Conservation (phyloP, 2,797 vertebrate species). For the Florisuga fusca region DNA sequence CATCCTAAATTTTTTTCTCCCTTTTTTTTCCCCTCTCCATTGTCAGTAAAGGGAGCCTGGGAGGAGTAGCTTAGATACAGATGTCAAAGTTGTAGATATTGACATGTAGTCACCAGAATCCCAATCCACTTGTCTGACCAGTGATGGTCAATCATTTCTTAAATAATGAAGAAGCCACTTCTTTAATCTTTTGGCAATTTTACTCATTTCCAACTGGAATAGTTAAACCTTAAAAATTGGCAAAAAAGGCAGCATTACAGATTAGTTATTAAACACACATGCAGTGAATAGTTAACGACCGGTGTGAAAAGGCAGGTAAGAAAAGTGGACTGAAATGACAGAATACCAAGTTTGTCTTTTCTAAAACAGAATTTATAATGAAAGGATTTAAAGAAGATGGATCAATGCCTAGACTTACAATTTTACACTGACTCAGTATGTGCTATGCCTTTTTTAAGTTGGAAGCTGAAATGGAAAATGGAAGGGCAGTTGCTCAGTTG, state of each 20-base stretch:
- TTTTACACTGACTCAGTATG: neutral
- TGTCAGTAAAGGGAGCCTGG: neutral
- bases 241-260: neutral
- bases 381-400: neutral
- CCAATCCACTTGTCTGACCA: neutral
- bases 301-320: neutral
- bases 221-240: neutral
- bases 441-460: neutral
- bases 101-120: neutral
- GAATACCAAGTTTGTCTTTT: neutral
- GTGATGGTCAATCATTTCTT: neutral
- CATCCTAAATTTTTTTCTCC: neutral
- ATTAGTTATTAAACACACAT: constrained; percentile 12
- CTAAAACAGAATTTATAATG: neutral
- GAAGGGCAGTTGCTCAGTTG: neutral
- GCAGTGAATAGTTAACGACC: neutral
- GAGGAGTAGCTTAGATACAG: neutral
- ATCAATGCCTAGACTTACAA: neutral
- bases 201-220: neutral
- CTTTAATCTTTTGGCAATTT: constrained; percentile 3
- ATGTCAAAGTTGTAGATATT: neutral
- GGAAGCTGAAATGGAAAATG: neutral
- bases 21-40: neutral
- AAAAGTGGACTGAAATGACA: neutral
- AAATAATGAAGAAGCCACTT: constrained; percentile 15